Base-by-base conservation (phyloP, 2,797 vertebrate genomes). In the Micromesistius poutassou region DNA sequence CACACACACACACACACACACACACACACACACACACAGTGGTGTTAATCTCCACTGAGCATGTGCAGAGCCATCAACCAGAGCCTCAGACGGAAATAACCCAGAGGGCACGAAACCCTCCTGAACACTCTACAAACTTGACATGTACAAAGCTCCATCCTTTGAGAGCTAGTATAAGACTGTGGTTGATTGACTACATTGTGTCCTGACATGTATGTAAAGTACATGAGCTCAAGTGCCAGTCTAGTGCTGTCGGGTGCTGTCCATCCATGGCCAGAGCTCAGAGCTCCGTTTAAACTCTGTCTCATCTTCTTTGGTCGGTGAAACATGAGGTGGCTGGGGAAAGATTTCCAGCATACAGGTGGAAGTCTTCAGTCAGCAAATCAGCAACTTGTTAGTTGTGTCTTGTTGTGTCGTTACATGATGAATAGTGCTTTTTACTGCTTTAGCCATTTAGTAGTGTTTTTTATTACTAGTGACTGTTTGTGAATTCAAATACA, bases 351-450 rank as follows among this genome's bases (percentile, higher is more conserved):
- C 55, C 55, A n/a, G 22, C 55, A 62, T 6, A 25, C 55, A 50
- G 22, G 70, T 12, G 35, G 79, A 55, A 79, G 73, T 19, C 40
- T 2, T 83, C 80, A 84, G 81, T 35, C 30, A 46, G 31, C 9
- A 77, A 62, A 81, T 78, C 77, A 88, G 88, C 80, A 79, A 81
- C 76, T 75, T 73, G n/a, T n/a, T n/a, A n/a, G n/a, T n/a, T n/a
- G 55, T 78, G 19, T 62, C 19, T 62, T 62, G 50, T n/a, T 62
- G n/a, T 8, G 13, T 38, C 36, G 9, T 10, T 38, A 38, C 36
- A 38, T 38, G 36, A 38, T 38, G 36, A 38, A 38, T 38, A 38
- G 36, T 55, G 3, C 3, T 55, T 35, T 62, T 30, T 16, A 66
- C 74, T 46, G 36, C n/a, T n/a, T 62, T 25, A 62, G 6, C 55